phyloP scores from a whole-genome alignment of 2,113 vertebrate species.

The Ceratotherium simum region DNA sequence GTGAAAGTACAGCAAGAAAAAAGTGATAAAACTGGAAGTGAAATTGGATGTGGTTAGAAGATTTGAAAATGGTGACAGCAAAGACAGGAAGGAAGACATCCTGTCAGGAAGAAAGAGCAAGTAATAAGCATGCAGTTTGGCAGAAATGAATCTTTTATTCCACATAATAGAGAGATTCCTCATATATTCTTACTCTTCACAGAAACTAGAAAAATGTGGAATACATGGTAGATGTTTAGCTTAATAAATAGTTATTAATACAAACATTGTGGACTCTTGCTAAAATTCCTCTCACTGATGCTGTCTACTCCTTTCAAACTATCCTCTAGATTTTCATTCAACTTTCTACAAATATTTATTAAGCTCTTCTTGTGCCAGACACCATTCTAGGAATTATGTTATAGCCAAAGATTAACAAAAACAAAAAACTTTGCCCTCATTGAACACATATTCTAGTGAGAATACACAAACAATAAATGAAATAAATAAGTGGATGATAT shows the following conservation, averaged over 20 bases:
- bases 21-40: not conserved
- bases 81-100: not conserved
- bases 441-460: not conserved
- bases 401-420: not conserved
- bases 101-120: not conserved
- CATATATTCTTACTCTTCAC: not conserved
- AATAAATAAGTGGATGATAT: not conserved
- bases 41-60: not conserved
- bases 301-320: not conserved
- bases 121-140: not conserved
- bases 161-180: not conserved
- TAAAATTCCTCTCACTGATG: not conserved
- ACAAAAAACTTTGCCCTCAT: not conserved
- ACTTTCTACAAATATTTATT: conserved; percentile 8
- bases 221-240: not conserved
- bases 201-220: not conserved
- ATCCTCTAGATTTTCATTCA: not conserved
- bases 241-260: not conserved
- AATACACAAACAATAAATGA: not conserved
- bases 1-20: not conserved
- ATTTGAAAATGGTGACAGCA: conserved; percentile 27
- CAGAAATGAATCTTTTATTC: not conserved
- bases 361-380: not conserved
- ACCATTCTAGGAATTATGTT: not conserved
- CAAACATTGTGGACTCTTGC: not conserved